These are phyloP conservation scores for Camponotus floridanus DNA, from an alignment of 1,140 invertebrate species.

Conservation along the genomic window DNA sequence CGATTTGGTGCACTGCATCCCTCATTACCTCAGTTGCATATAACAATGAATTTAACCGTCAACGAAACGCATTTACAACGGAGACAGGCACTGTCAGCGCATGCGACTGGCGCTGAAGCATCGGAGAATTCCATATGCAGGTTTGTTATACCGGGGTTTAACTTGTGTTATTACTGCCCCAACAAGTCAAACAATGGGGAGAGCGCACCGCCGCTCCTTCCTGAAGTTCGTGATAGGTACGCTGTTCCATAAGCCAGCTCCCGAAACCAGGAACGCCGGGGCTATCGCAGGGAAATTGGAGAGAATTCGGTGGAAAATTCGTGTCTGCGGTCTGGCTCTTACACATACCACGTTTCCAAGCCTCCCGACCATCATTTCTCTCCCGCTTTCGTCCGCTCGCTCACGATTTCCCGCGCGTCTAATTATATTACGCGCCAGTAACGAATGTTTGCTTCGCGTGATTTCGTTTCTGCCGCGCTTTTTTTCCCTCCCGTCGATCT, in stretches of 20 bases:
- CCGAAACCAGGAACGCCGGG: conserved; percentile 55
- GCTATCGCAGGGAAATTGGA: conserved; percentile 65
- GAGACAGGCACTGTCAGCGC: conserved; percentile 63
- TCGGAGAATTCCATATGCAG: conserved; percentile 63
- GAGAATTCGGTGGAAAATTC: conserved; percentile 70
- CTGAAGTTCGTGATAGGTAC: conserved; percentile 71
- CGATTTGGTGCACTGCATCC: conserved; percentile 43
- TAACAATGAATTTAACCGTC: conserved; percentile 62
- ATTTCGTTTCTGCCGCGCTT: conserved; percentile 45
- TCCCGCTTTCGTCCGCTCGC: conserved; percentile 26
- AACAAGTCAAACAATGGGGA: conserved; percentile 70
- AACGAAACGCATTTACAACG: conserved; percentile 44
- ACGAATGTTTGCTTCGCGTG: conserved; percentile 63
- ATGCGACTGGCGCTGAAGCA: conserved; percentile 59
- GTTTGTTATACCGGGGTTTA: conserved; percentile 71
- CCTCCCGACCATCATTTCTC: conserved; percentile 48
- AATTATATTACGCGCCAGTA: conserved; percentile 65
- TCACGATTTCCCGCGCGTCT: conserved; percentile 60
- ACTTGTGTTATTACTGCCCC: conserved; percentile 71
- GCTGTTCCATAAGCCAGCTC: conserved; percentile 78
- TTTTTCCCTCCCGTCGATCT: conserved; percentile 38
- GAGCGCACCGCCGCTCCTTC: conserved; percentile 54
- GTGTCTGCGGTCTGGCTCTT: conserved; percentile 56
- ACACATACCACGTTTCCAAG: conserved; percentile 58
- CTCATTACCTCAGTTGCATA: conserved; percentile 54